A percentile compares a stretch with the other conserved stretches of the same genome.
These are phyloP conservation scores for Parnassius glacialis DNA, from an alignment of 2,888 invertebrate genomes.

Conservation along the genomic window DNA sequence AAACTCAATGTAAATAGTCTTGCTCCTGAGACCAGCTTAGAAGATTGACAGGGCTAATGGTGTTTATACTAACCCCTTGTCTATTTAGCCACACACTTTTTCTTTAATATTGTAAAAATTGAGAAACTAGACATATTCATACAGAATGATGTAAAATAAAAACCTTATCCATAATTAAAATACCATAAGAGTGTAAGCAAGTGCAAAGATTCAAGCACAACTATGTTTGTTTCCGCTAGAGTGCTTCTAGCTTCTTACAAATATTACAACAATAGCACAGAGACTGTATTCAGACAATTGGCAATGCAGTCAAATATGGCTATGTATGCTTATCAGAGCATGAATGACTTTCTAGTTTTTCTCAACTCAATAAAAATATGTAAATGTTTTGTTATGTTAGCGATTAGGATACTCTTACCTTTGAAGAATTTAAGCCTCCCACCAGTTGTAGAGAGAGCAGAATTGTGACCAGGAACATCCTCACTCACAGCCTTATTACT, in stretches of 20 bases:
- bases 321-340: conserved; percentile 75
- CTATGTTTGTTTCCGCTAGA: conserved; percentile 56
- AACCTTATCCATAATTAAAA: conserved; percentile 16
- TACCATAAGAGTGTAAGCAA: conserved; percentile 18
- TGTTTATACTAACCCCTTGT: no score
- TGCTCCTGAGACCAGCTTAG: no score
- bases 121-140: not conserved
- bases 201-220: conserved; percentile 11
- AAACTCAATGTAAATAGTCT: no score
- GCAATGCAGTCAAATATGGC: conserved; percentile 64
- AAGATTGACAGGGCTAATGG: no score
- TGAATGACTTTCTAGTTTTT: conserved; percentile 78
- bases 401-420: conserved; percentile 68
- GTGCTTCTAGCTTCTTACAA: conserved; percentile 60
- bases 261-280: conserved; percentile 68
- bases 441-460: conserved; percentile 79
- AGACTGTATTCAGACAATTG: conserved; percentile 68
- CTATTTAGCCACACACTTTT: no score
- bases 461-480: conserved; percentile 69
- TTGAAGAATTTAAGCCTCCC: conserved; percentile 91
- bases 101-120: no score
- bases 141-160: conserved; percentile 1
- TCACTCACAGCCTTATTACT: conserved; percentile 78
- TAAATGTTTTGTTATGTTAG: conserved; percentile 32
- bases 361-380: conserved; percentile 25